Evolutionary conservation across 1,140 invertebrate species (phyloP), one percentile per base, ranked within the genome.

Genomic region (Colletes latitarsis): DNA sequence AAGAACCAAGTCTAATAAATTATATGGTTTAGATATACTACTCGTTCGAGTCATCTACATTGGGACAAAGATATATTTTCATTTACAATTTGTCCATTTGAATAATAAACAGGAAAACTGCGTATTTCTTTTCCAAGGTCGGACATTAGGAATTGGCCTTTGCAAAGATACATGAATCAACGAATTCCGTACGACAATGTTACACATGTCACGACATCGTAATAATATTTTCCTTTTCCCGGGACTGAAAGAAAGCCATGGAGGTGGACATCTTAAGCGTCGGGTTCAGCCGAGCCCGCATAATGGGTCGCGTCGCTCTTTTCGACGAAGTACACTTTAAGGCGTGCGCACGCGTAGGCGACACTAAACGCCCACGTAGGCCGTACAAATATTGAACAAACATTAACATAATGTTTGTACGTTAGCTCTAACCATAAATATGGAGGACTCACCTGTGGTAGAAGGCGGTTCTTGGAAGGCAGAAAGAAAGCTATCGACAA

Each of bases 371-470:
- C 82, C 82, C 68, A 83, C 82, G 78, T 80, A 52, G 39, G 3
- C 64, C 82, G 78, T 66, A 71, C 75, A 81, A 83, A 83, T 83
- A 83, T 83, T 83, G 77, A 67, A 83, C 72, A 83, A 83, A 83
- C 76, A 83, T 83, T 83, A 81, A 74, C 77, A 83, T 81, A 81
- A 75, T 81, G 78, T 83, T 83, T 83, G 82, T 72, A 76, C 77
- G 78, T 68, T 80, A 75, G 72, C 12, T 55, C 43, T 43, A 1
- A 66, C 72, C 43, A 73, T 64, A 74, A 75, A 74, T 68, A 74
- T 10, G 52, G 30, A 21, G 63, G 55, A 68, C 62, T 71, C 63
- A 60, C 53, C 71, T 60, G 70, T 41, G 69, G 30, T 8, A 14
- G 30, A 55, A 46, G 49, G 15, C 52, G 58, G 21, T 73, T 64